Evolutionary conservation across 2,797 vertebrate species (phyloP).

Genomic region (Melanotaenia pygmaea): DNA sequence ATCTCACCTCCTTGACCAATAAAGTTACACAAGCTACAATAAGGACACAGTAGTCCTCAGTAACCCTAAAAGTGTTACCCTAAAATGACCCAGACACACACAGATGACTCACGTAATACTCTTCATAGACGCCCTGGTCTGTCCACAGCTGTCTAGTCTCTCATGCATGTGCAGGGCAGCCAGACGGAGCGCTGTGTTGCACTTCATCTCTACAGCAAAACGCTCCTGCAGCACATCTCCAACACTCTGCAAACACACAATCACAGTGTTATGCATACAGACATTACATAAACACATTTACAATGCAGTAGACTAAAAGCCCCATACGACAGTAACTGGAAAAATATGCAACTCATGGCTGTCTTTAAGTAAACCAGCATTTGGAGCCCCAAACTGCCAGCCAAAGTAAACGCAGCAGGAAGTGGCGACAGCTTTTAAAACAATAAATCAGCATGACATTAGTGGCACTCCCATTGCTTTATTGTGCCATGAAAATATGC

Average conservation of each 20-base stretch:
- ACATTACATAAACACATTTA: constrained; percentile 8
- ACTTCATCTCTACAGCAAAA: constrained; percentile 98
- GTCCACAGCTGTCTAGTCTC: constrained; percentile 91
- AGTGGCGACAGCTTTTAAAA: constrained; percentile 10
- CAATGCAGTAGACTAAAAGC: neutral
- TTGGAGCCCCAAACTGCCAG: constrained; percentile 18
- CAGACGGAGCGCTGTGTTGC: constrained; percentile 92
- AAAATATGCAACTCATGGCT: constrained; percentile 11
- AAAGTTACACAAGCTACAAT: constrained; percentile 17
- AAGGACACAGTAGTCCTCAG: neutral
- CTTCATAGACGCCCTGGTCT: constrained; percentile 93
- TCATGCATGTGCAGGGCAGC: constrained; percentile 98
- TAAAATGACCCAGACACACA: constrained; percentile 26
- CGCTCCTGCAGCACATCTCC: constrained; percentile 96
- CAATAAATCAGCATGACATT: constrained; percentile 55
- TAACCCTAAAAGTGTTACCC: constrained; percentile 8
- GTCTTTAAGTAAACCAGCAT: constrained; percentile 40
- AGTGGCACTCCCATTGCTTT: constrained; percentile 33
- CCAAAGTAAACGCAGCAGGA: constrained; percentile 48
- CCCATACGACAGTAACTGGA: neutral
- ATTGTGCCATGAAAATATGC: constrained; percentile 28
- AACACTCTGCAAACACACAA: constrained; percentile 88
- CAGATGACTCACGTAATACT: constrained; percentile 91
- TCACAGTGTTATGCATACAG: constrained; percentile 16
- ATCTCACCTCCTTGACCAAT: constrained; percentile 1